Percentiles rank a stretch among this genome's conserved stretches.
These are phyloP conservation scores for Pangasianodon hypophthalmus DNA, from an alignment of 2,113 vertebrate genomes.

Conservation along the genomic window DNA sequence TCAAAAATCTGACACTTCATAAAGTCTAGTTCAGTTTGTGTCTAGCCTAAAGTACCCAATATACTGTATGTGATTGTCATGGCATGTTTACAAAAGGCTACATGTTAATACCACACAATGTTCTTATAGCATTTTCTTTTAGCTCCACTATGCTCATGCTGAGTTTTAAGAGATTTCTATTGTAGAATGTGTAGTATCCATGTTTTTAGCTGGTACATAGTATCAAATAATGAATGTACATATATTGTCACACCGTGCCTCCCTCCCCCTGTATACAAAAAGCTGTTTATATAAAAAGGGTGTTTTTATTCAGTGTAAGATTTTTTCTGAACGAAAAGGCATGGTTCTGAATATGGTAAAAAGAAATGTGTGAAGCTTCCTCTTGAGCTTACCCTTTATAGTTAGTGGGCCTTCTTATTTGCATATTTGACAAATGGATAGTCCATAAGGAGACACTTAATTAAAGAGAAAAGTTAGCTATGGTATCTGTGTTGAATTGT, in stretches of 20 bases:
- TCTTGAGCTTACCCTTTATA: slow-evolving; percentile 16
- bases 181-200: too few species aligned
- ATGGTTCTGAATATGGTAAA: not conserved
- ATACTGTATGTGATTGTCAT: not conserved
- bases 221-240: not conserved
- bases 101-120: not conserved
- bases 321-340: not conserved
- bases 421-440: slow-evolving; percentile 27
- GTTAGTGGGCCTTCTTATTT: slow-evolving; percentile 23
- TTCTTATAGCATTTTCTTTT: not conserved
- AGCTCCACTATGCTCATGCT: not conserved
- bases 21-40: not conserved
- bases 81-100: not conserved
- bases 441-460: slow-evolving; percentile 39
- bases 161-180: not conserved
- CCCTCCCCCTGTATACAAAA: not conserved
- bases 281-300: not conserved
- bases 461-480: slow-evolving; percentile 37
- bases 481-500: slow-evolving; percentile 20
- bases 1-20: not conserved
- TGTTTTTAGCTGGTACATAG: not conserved
- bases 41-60: not conserved
- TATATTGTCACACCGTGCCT: not conserved
- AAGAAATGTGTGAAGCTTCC: not conserved
- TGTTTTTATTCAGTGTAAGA: not conserved